These are phyloP conservation scores for Meiosimyza platycephala DNA, from an alignment of 2,888 invertebrate species.

Conservation along the genomic window DNA sequence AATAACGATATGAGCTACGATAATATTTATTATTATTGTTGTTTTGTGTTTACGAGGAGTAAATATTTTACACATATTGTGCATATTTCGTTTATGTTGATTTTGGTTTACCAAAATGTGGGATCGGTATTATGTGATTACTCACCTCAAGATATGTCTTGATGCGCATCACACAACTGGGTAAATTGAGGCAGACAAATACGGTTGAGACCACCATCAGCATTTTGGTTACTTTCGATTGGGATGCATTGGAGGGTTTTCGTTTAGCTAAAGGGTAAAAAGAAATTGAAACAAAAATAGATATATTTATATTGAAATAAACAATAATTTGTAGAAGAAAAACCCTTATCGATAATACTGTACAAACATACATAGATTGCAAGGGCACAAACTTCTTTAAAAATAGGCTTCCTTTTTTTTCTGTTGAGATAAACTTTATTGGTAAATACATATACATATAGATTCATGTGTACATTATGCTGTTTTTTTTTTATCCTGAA, in stretches of 20 bases:
- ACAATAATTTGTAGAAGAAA: background rate
- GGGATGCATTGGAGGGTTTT: conserved; percentile 69
- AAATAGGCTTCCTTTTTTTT: too few relatives aligned
- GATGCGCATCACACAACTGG: conserved; percentile 79
- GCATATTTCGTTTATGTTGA: background rate
- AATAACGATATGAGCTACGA: background rate
- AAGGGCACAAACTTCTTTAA: too few relatives aligned
- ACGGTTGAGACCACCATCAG: conserved; percentile 83
- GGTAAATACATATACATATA: too few relatives aligned
- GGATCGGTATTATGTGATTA: conserved; percentile 31
- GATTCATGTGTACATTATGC: too few relatives aligned
- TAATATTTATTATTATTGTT: background rate
- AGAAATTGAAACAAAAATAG: conserved; percentile 2
- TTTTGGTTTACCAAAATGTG: too few relatives aligned
- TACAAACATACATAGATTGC: background rate
- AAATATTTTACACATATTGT: background rate
- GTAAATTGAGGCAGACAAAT: conserved; percentile 81
- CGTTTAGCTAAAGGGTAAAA: conserved; percentile 49
- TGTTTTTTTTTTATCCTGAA: too few relatives aligned
- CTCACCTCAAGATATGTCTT: conserved; percentile 73
- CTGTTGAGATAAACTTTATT: too few relatives aligned
- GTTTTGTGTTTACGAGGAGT: background rate
- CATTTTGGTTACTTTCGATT: conserved; percentile 83
- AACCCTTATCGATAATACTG: background rate
- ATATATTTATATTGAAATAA: background rate